Evolutionary conservation across 2,797 vertebrate species (phyloP).

Genomic region (Gymnopithys bicolor): DNA sequence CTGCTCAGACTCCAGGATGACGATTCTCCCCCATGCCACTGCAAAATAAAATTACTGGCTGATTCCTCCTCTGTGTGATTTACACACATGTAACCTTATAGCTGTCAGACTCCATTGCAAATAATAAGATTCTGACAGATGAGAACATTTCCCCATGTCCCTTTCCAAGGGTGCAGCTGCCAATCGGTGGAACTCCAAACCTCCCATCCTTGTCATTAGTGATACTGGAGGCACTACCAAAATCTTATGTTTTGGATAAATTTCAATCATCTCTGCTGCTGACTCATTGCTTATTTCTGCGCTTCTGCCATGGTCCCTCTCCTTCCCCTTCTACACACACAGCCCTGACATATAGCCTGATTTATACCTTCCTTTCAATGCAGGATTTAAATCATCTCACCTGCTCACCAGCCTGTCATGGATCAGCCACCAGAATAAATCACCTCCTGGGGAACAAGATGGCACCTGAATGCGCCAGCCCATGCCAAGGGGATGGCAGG

Average conservation of each 20-base stretch:
- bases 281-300: constrained; percentile 29
- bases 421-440: not conserved
- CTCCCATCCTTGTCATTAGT: not conserved
- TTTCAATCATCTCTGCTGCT: constrained; percentile 10
- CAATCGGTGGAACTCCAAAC: not conserved
- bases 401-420: constrained; percentile 13
- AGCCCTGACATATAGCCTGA: constrained; percentile 8
- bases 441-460: constrained; percentile 5
- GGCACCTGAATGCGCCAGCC: not conserved
- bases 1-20: not conserved
- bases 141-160: not conserved
- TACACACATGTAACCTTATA: not conserved
- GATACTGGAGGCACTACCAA: not conserved
- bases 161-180: not conserved
- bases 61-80: not conserved
- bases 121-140: not conserved
- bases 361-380: constrained; percentile 30
- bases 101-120: not conserved
- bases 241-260: constrained; percentile 31
- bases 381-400: constrained; percentile 44
- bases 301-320: not conserved
- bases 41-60: not conserved
- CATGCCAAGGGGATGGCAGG: not conserved
- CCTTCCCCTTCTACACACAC: not conserved
- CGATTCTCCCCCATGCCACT: not conserved